These are phyloP conservation scores for Stichopus horrens DNA, from an alignment of 53 echinoderm and acorn worm species.

Conservation along the genomic window DNA sequence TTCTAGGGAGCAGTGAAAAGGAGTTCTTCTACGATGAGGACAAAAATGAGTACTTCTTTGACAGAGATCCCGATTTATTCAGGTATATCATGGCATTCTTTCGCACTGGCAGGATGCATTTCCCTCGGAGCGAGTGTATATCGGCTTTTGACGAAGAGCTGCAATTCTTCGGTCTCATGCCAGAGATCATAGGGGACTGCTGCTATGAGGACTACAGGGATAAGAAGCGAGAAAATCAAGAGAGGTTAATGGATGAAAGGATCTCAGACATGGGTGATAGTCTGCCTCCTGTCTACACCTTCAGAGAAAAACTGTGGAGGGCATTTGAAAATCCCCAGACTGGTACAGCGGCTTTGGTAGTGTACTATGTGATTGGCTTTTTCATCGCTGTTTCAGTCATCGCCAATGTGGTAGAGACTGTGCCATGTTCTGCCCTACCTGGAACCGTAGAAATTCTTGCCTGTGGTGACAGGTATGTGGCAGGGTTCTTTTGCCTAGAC, in stretches of 20 bases:
- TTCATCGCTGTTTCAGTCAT: conserved; percentile 98
- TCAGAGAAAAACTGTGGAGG: conserved; percentile 92
- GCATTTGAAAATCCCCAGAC: conserved; percentile 95
- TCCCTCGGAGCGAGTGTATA: conserved; percentile 86
- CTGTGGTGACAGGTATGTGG: conserved; percentile 82
- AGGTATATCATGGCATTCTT: conserved; percentile 93
- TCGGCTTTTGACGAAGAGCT: conserved; percentile 93
- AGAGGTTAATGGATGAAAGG: conserved; percentile 90
- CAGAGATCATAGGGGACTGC: conserved; percentile 97
- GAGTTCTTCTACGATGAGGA: conserved; percentile 97
- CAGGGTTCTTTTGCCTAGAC: conserved; percentile 92
- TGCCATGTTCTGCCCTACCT: conserved; percentile 83
- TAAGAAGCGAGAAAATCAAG: conserved; percentile 85
- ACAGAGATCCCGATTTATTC: conserved; percentile 95
- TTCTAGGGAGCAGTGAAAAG: conserved; percentile 94
- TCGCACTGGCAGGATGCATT: conserved; percentile 98
- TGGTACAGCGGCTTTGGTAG: conserved; percentile 80
- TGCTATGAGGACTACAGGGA: conserved; percentile 99
- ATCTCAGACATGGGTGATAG: conserved; percentile 86
- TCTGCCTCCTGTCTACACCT: conserved; percentile 53
- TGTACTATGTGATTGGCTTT: conserved; percentile 97
- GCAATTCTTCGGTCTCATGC: conserved; percentile 95
- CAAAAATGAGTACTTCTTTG: conserved; percentile 90
- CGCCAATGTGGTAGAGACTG: conserved; percentile 90
- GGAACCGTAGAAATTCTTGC: conserved; percentile 77